Evolutionary conservation across 1,140 invertebrate species (phyloP), one percentile per base, ranked within the genome.

Genomic region (Euschistus heros): DNA sequence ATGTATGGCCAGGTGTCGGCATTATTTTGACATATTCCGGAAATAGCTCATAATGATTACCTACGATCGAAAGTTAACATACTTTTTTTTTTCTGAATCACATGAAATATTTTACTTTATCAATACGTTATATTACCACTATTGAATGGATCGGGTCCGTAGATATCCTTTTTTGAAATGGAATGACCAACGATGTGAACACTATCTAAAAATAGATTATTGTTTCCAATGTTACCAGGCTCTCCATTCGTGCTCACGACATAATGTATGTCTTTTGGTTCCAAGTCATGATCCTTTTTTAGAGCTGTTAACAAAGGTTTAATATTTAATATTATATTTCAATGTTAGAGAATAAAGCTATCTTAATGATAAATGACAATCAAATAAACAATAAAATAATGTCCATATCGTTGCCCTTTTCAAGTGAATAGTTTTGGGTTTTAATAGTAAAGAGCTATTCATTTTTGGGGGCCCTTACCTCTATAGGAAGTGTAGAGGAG

Each of bases 181-280:
- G 83, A 87, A 63, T 80, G 82, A 2, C 92, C 92, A 22, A 97
- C 86, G 71, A 97, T 88, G 71, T 94, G 92, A 68, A 84, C 82
- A 13, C 92, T 92, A 60, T 87, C 83, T 17, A 84, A 72, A 74
- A 97, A 98, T 52, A 97, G 80, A 79, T 96, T 94, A 72, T 95
- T 91, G 74, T 96, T 96, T 60, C 94, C 94, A 69, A 86, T 85
- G 72, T 97, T 94, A 79, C 97, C 94, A 0, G 90, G 87, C 78
- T 97, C 93, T 0, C 92, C 89, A 77, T 96, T 93, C 37, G 91
- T 92, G 69, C 86, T 89, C 17, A 97, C 78, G 4, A 94, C 88
- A 75, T 84, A 88, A 71, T 88, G 73, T 37, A 97, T 86, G 67
- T 92, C 80, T 20, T 84, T 77, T 8, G 17, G 17, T 24, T 54